Evolutionary conservation across 2,888 invertebrate genomes (phyloP).

Genomic region (Hedya salicella): DNA sequence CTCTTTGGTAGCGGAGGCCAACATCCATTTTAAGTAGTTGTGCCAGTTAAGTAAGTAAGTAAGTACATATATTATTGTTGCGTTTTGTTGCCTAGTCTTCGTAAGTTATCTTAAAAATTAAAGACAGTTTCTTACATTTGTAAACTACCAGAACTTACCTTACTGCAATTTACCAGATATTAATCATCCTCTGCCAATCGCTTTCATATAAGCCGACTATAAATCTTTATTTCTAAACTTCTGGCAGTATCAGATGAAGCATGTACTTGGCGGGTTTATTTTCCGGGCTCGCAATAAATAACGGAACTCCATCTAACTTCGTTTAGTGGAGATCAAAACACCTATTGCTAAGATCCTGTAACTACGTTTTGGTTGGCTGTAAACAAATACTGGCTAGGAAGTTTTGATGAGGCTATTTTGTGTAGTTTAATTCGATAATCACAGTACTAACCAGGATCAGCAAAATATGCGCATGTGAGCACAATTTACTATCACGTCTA

Average conservation of each 20-base stretch:
- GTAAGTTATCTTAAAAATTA: too few species aligned
- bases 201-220: conserved; percentile 20
- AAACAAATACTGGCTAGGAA: background rate
- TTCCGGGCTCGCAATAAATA: conserved; percentile 32
- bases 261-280: conserved; percentile 34
- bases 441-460: too few species aligned
- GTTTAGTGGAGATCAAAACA: conserved; percentile 35
- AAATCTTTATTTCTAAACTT: conserved; percentile 38
- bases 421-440: conserved; percentile 16
- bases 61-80: too few species aligned
- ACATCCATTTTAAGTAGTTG: too few species aligned
- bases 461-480: too few species aligned
- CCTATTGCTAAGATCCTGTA: conserved; percentile 15
- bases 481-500: too few species aligned
- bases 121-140: too few species aligned
- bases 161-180: conserved; percentile 12
- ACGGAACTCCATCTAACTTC: conserved; percentile 39
- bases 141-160: too few species aligned
- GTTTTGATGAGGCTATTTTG: conserved; percentile 10
- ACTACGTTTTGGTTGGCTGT: conserved; percentile 7
- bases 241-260: conserved; percentile 34
- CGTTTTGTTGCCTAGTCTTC: too few species aligned
- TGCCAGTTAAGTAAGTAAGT: too few species aligned
- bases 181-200: conserved; percentile 31
- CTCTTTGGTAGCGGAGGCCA: too few species aligned